Evolutionary conservation across 2,797 vertebrate genomes (phyloP), one percentile per base, ranked within the genome.

Genomic region (Mastacembelus armatus): DNA sequence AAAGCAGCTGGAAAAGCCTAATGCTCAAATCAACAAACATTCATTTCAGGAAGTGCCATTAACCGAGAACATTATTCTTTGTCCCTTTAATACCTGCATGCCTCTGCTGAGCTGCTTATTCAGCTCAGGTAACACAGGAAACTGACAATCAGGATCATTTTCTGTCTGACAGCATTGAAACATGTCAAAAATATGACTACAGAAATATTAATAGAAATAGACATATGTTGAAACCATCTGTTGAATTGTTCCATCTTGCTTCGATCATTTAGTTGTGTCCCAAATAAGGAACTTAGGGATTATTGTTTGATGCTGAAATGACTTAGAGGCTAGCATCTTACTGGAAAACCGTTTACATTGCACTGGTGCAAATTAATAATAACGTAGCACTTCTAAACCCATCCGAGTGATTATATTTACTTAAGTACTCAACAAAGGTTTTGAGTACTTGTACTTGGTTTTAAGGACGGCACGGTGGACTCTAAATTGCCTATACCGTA

Each of bases 21-120:
- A 63, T 45, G 49, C 56, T 78, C n/a, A 49, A n/a, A 73, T 65
- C 30, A 59, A 49, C 61, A 66, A 74, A 77, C 48, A 42, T 63
- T 58, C 66, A 57, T 82, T 78, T 78, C 3, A 2, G 48, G 64
- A 73, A 62, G 21, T 21, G 39, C 36, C 14, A 49, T 54, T 71
- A 10, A 2, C 65, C 51, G 42, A 66, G 44, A 59, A 49, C 47
- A 65, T 69, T 65, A 49, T 52, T 51, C 66, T 84, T 80, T 74
- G 67, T 85, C 62, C 58, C 9, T 14, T 32, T 51, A 77, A 66
- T 71, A 67, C 71, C 70, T 75, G 57, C 70, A 79, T 83, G 42
- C 62, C 59, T 57, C 48, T 58, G 58, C 77, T 50, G 39, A 29
- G 18, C 29, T 15, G 21, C n/a, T 42, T 44, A 27, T 24, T 59